Evolutionary conservation across 2,113 vertebrate species (phyloP).

Genomic region (Apeltes quadracus): DNA sequence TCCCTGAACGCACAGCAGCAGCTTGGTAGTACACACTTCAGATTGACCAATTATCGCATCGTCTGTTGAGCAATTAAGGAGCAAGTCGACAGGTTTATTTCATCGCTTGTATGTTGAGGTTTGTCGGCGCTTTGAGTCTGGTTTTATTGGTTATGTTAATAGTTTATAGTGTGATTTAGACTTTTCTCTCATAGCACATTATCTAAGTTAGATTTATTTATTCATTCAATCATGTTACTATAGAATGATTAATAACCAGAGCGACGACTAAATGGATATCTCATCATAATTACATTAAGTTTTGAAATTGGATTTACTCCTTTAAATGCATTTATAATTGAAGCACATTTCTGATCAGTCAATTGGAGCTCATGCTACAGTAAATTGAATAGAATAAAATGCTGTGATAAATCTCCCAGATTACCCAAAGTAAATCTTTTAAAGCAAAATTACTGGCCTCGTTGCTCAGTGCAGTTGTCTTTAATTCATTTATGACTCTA

Average conservation of each 20-base stretch:
- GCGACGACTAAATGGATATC: neutral
- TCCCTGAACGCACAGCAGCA: slow-evolving; percentile 8
- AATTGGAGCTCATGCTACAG: neutral
- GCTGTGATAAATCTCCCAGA: neutral
- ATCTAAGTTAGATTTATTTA: neutral
- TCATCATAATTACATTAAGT: neutral
- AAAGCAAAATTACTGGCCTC: neutral
- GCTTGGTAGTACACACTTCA: slow-evolving; percentile 22
- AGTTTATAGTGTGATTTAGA: neutral
- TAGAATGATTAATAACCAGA: neutral
- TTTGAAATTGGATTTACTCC: neutral
- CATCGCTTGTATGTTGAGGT: neutral
- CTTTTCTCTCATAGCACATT: neutral
- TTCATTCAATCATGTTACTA: neutral
- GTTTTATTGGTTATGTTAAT: slow-evolving; percentile 12
- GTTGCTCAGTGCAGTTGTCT: neutral
- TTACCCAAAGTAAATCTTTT: neutral
- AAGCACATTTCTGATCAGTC: neutral
- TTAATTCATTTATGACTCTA: neutral
- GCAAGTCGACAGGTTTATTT: slow-evolving; percentile 1
- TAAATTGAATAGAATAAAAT: neutral
- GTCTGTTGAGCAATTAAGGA: slow-evolving; percentile 22
- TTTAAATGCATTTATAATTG: neutral
- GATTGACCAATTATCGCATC: slow-evolving; percentile 32
- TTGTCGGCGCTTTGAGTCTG: neutral